These are phyloP conservation scores for Drosophila setifemur DNA, from an alignment of 1,140 invertebrate species.

Conservation along the genomic window DNA sequence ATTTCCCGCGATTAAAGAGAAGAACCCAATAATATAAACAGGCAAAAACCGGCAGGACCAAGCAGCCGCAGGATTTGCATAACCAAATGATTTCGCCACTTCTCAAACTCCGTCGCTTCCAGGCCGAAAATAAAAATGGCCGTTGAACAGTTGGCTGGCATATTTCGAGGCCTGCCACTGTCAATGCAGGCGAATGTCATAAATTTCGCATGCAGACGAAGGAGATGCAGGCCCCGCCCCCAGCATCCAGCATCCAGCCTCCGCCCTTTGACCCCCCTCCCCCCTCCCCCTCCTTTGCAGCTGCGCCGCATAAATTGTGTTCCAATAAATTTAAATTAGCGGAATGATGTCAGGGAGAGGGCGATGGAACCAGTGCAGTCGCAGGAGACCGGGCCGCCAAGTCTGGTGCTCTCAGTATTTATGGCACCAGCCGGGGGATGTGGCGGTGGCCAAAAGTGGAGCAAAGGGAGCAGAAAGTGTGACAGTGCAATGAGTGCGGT, in stretches of 20 bases:
- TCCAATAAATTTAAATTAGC: conserved; percentile 79
- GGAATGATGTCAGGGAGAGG: conserved; percentile 49
- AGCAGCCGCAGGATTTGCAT: conserved; percentile 23
- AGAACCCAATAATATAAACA: neutral
- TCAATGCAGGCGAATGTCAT: conserved; percentile 69
- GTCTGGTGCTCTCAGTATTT: conserved; percentile 62
- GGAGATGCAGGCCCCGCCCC: conserved; percentile 17
- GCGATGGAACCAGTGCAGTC: conserved; percentile 32
- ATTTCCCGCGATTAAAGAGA: too few species aligned
- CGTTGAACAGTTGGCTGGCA: conserved; percentile 26
- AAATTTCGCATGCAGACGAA: conserved; percentile 53
- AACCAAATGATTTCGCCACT: neutral
- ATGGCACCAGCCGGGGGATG: conserved; percentile 43
- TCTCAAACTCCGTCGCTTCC: neutral
- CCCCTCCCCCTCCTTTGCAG: conserved; percentile 5
- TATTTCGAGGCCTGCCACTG: conserved; percentile 64
- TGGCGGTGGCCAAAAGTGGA: neutral
- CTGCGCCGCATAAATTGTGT: conserved; percentile 63
- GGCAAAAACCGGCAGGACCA: neutral
- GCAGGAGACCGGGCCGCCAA: conserved; percentile 37
- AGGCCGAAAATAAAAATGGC: conserved; percentile 21
- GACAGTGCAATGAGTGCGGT: conserved; percentile 44
- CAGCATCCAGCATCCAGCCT: neutral
- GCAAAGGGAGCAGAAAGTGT: neutral
- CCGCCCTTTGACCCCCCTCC: neutral